phyloP scores from a whole-genome alignment of 2,888 invertebrate species.

The Agriopis marginaria region DNA sequence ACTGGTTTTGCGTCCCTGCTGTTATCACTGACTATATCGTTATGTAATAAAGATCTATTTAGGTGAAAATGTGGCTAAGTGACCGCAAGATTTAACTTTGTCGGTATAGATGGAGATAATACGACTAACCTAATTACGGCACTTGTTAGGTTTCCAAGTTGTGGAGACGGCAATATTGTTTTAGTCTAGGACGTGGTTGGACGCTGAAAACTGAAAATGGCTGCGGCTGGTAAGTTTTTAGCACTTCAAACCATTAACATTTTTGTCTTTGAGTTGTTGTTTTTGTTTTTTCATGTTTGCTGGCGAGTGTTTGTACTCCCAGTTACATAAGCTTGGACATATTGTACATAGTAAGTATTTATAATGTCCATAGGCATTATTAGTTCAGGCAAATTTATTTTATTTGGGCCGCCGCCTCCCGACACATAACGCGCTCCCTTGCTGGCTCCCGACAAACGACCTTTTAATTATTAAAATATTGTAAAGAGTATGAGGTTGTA shows the following conservation, averaged over 20 bases:
- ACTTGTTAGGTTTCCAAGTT: constrained; percentile 40
- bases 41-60: constrained; percentile 18
- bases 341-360: too few relatives aligned
- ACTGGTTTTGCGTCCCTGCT: neutral
- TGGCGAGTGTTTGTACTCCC: too few relatives aligned
- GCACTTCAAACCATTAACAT: neutral
- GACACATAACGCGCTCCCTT: too few relatives aligned
- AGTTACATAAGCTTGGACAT: too few relatives aligned
- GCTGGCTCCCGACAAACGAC: too few relatives aligned
- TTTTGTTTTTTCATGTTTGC: too few relatives aligned
- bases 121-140: constrained; percentile 44
- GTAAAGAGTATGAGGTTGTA: too few relatives aligned
- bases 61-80: neutral
- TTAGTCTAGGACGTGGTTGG: constrained; percentile 18
- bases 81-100: constrained; percentile 18
- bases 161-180: constrained; percentile 2
- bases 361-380: too few relatives aligned
- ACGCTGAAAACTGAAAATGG: constrained; percentile 34
- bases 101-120: constrained; percentile 41
- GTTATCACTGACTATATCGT: constrained; percentile 19
- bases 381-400: too few relatives aligned
- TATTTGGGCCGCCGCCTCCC: too few relatives aligned
- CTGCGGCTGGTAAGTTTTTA: constrained; percentile 18
- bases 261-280: too few relatives aligned
- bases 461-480: too few relatives aligned